phyloP scores from a whole-genome alignment of 2,113 vertebrate genomes.

The Cyprinodon brontotheroides region DNA sequence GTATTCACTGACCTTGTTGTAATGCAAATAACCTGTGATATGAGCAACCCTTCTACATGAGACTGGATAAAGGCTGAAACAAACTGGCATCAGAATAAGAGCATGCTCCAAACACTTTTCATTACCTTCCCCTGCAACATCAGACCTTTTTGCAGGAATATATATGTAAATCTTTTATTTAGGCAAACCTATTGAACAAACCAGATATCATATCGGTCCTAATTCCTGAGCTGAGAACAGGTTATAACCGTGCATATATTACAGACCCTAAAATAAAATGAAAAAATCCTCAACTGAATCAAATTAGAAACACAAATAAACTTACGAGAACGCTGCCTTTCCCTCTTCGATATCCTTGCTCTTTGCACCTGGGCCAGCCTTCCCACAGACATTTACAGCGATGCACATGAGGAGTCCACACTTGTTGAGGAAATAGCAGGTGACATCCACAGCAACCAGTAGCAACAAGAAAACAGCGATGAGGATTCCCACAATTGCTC shows the following conservation, averaged over 20 bases:
- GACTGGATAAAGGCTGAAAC: too few relatives aligned
- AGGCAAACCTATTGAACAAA: too few relatives aligned
- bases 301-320: neutral
- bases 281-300: neutral
- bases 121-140: too few relatives aligned
- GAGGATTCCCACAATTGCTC: conserved; percentile 96
- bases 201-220: too few relatives aligned
- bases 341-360: conserved; percentile 97
- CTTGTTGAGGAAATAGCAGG: conserved; percentile 99
- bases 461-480: conserved; percentile 93
- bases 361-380: conserved; percentile 90
- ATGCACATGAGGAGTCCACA: conserved; percentile 99
- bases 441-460: conserved; percentile 91
- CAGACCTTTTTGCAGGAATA: too few relatives aligned
- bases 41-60: too few relatives aligned
- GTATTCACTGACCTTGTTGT: too few relatives aligned
- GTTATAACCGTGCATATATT: neutral
- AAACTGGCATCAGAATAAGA: too few relatives aligned
- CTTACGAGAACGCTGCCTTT: conserved; percentile 97
- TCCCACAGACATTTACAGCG: conserved; percentile 95
- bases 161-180: too few relatives aligned
- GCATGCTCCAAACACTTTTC: too few relatives aligned
- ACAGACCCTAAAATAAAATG: neutral
- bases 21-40: too few relatives aligned
- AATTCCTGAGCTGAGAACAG: too few relatives aligned